Evolutionary conservation across 2,113 vertebrate species (phyloP), one percentile per base, ranked within the genome.

Genomic region (Neomonachus schauinslandi): DNA sequence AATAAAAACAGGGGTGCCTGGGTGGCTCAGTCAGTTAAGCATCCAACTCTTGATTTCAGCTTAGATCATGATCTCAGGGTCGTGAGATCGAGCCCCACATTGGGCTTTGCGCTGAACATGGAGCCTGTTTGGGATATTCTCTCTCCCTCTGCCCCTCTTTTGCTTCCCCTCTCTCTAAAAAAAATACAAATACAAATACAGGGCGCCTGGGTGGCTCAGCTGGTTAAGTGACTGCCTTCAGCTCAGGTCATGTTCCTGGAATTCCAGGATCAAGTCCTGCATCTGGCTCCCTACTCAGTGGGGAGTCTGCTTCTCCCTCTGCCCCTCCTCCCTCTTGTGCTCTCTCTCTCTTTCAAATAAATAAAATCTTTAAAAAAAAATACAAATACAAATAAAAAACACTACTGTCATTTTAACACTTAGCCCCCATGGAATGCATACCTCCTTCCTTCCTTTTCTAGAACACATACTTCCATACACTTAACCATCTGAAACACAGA

Each of bases 381-480:
- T 63, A 9, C 18, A 67, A 69, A n/a, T n/a, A 8, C 19, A 19
- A 69, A 69, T 21, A 21, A 67, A 33, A 67, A 67, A 36, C 4
- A 8, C 7, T 33, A 6, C 36, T 59, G 72, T 42, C 26, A 91
- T 71, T 51, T 89, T 76, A 94, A 88, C 46, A 90, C 51, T 85
- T 59, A 81, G 15, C 21, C 7, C 21, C 28, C 42, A n/a, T 10
- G 36, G 86, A 92, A 31, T 11, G 67, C 7, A 31, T 0, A 26
- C 0, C 5, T 79, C 59, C 76, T 89, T 84, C 22, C 42, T 81
- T 39, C 79, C 33, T 94, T 92, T 96, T 86, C 51, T 74, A 33
- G 71, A 97, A 95, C 26, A 36, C 10, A 36, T 42, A 90, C 93
- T 96, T 95, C 36, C 5, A 94, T 36, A 91, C 51, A 86, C 18